Evolutionary conservation across 2,113 vertebrate genomes (phyloP), one percentile per base, ranked within the genome.

Genomic region (Procavia capensis): DNA sequence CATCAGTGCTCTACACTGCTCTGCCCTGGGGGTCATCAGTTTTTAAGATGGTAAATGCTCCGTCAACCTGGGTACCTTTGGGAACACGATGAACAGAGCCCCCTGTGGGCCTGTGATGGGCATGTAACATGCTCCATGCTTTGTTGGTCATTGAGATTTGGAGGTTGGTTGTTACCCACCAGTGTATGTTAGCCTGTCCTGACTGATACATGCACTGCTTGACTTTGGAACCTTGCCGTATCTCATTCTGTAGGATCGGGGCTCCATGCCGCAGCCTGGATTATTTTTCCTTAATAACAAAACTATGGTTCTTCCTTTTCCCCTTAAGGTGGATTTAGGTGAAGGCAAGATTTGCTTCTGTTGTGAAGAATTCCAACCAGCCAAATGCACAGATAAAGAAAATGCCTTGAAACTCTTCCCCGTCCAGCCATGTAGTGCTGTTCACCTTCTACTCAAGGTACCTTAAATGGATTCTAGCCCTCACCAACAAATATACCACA

Each of bases 371-470:
- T 97, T 98, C 76, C 95, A 98, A 34, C 96, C 97, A 66, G 68
- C 95, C 59, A 97, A 98, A 93, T 99, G 99, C 93, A 97, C 98
- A 10, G 98, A 99, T 88, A 98, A 95, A 88, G 98, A 99, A 92
- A 98, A 98, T 90, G 94, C 94, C 7, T 96, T 99, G 96, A 98
- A 98, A 94, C 98, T 99, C 0, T 98, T 99, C 90, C 98, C 98
- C 0, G 90, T 98, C 59, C 98, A 98, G 90, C 98, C 99, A 11
- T 99, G 99, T 36, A 98, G 90, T 57, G 98, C 98, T 41, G 98
- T 99, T 97, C 98, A 99, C 80, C 97, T 99, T 80, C 97, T 99
- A 80, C 98, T 99, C 54, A 99, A 99, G 99, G 99, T 99, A 98
- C 29, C 22, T 43, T 3, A 1, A 0, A 0, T 1, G 39, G 85